phyloP scores from a whole-genome alignment of 2,797 vertebrate genomes.

The Pangasius larnaudii region DNA sequence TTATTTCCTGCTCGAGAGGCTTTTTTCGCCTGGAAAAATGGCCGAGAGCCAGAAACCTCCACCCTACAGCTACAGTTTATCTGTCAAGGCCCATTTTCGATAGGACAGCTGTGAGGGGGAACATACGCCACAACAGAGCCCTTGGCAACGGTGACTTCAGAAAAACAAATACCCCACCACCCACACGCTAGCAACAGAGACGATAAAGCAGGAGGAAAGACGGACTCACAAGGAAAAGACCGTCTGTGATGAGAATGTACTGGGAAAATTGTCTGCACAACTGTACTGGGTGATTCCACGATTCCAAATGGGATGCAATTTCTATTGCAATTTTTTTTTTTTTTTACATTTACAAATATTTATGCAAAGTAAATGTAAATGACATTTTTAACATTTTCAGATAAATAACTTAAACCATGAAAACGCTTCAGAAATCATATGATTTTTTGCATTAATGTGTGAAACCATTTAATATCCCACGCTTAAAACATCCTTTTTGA shows the following conservation, averaged over 20 bases:
- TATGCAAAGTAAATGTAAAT: not conserved
- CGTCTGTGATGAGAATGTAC: not conserved
- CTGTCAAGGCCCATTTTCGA: slow-evolving; percentile 54
- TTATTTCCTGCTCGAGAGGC: slow-evolving; percentile 54
- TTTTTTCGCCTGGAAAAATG: slow-evolving; percentile 40
- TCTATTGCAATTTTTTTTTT: not conserved
- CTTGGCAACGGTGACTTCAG: slow-evolving; percentile 60
- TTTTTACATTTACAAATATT: not conserved
- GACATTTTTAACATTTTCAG: not conserved
- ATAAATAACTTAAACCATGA: not conserved
- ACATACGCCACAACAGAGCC: slow-evolving; percentile 52
- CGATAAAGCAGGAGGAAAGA: not conserved
- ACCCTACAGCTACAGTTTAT: slow-evolving; percentile 57
- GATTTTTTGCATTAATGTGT: too few relatives aligned
- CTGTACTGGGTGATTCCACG: not conserved
- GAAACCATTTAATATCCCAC: not conserved
- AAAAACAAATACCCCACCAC: slow-evolving; percentile 36
- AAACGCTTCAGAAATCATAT: not conserved
- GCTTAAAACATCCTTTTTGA: not conserved
- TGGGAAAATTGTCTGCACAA: too few relatives aligned
- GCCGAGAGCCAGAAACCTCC: slow-evolving; percentile 46
- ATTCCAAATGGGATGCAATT: not conserved
- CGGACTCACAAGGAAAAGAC: too few relatives aligned
- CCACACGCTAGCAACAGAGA: not conserved
- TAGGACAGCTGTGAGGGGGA: slow-evolving; percentile 70